A percentile compares a stretch with the other conserved stretches of the same genome.
These are phyloP conservation scores for Brachyistius frenatus DNA, from an alignment of 2,113 vertebrate species.

Conservation along the genomic window DNA sequence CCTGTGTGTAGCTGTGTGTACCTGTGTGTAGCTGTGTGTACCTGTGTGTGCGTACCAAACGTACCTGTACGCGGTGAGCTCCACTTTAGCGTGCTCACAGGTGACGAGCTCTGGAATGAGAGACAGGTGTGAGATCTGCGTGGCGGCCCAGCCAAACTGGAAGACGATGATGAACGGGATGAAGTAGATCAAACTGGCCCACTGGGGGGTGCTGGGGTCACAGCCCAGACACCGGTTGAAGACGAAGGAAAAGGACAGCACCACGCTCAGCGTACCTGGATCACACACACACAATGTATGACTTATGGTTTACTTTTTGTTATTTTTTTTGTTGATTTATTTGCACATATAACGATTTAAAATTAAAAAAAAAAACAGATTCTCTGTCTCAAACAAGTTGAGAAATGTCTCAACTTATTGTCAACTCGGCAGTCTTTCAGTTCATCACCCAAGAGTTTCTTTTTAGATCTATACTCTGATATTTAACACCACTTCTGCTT, in stretches of 20 bases:
- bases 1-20: too few species aligned
- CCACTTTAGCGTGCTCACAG: constrained; percentile 91
- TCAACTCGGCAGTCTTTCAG: too few species aligned
- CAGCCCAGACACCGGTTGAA: constrained; percentile 93
- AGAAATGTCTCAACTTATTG: too few species aligned
- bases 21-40: too few species aligned
- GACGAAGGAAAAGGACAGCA: constrained; percentile 94
- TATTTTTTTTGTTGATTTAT: too few species aligned
- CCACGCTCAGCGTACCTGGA: constrained; percentile 91
- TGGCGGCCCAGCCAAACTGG: constrained; percentile 97
- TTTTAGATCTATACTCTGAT: too few species aligned
- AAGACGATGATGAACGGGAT: constrained; percentile 93
- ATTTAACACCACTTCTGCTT: too few species aligned
- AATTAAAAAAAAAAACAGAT: too few species aligned
- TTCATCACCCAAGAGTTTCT: too few species aligned
- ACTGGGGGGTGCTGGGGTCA: constrained; percentile 84
- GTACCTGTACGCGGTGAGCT: constrained; percentile 95
- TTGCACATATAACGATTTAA: too few species aligned
- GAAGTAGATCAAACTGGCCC: constrained; percentile 90
- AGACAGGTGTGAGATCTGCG: constrained; percentile 94
- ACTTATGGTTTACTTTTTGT: not conserved
- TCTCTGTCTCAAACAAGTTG: too few species aligned
- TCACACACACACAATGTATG: constrained; percentile 1
- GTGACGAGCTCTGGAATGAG: constrained; percentile 93
- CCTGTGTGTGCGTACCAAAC: rapidly evolving